Evolutionary conservation across 2,113 vertebrate species (phyloP).

Genomic region (Neolamprologus tretocephalus): DNA sequence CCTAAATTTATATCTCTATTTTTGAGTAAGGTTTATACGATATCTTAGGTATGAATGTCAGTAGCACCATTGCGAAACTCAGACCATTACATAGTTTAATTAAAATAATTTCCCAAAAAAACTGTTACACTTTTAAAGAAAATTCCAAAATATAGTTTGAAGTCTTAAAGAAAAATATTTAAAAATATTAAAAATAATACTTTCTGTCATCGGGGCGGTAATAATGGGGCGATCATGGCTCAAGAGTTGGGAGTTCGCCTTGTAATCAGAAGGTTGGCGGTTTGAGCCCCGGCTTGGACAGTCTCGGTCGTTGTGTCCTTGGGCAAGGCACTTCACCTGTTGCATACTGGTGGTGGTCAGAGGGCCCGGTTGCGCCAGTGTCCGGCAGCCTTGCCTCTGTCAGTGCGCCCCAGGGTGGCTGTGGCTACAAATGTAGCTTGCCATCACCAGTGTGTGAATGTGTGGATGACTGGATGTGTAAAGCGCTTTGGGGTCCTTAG

Average conservation of each 20-base stretch:
- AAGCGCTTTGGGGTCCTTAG: background rate
- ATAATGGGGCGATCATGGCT: fast-evolving
- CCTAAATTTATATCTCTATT: background rate
- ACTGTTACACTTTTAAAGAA: background rate
- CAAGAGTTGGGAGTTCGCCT: background rate
- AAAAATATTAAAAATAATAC: background rate
- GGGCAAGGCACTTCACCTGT: fast-evolving
- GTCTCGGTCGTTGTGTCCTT: background rate
- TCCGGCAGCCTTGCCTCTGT: fast-evolving
- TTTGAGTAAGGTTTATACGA: background rate
- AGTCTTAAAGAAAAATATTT: background rate
- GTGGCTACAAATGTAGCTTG: background rate
- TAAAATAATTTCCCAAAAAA: background rate
- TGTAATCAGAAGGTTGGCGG: background rate
- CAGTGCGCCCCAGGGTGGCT: background rate
- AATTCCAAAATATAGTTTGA: background rate
- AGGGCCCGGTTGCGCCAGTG: fast-evolving
- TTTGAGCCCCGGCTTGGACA: background rate
- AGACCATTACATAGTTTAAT: background rate
- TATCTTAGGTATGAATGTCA: background rate
- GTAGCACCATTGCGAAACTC: background rate
- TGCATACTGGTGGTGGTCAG: background rate
- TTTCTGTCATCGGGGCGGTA: background rate
- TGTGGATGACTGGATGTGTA: background rate
- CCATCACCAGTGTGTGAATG: background rate